Evolutionary conservation across 2,888 invertebrate genomes (phyloP).

Genomic region (Bembecia ichneumoniformis): DNA sequence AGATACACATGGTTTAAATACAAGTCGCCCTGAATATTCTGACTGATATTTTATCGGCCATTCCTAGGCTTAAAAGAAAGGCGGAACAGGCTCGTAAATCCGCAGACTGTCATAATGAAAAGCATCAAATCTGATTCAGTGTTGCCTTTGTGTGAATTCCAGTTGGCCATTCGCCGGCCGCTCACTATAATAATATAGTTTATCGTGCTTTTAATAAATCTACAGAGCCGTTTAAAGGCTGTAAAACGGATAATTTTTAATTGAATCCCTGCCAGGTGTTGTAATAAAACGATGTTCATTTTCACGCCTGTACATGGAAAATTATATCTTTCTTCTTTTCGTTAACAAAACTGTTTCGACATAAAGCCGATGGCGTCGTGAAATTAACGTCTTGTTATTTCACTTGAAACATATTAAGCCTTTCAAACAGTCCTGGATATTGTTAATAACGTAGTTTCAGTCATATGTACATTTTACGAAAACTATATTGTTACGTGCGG

Average conservation of each 20-base stretch:
- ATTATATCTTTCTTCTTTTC: not conserved
- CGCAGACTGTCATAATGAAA: slow-evolving; percentile 50
- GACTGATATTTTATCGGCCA: not conserved
- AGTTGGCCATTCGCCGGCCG: slow-evolving; percentile 37
- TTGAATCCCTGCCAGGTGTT: slow-evolving; percentile 45
- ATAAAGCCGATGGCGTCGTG: too few relatives aligned
- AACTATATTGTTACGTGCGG: too few relatives aligned
- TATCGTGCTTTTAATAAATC: slow-evolving; percentile 52
- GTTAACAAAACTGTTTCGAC: not conserved
- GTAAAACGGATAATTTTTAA: slow-evolving; percentile 53
- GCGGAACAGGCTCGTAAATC: slow-evolving; percentile 41
- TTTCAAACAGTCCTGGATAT: too few relatives aligned
- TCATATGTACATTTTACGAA: too few relatives aligned
- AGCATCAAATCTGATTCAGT: slow-evolving; percentile 51
- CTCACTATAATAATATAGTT: slow-evolving; percentile 40
- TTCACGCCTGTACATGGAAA: slow-evolving; percentile 1
- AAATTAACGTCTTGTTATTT: too few relatives aligned
- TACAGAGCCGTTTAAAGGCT: slow-evolving; percentile 27
- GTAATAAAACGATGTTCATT: slow-evolving; percentile 28
- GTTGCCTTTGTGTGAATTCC: slow-evolving; percentile 44
- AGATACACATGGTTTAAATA: too few relatives aligned
- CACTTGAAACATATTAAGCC: too few relatives aligned
- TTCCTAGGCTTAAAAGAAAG: slow-evolving; percentile 20
- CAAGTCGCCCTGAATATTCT: too few relatives aligned
- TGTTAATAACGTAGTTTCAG: too few relatives aligned